Percentiles rank a stretch among this genome's conserved stretches.
Conservation (phyloP, 2,113 vertebrate species). For the Albula goreensis region DNA sequence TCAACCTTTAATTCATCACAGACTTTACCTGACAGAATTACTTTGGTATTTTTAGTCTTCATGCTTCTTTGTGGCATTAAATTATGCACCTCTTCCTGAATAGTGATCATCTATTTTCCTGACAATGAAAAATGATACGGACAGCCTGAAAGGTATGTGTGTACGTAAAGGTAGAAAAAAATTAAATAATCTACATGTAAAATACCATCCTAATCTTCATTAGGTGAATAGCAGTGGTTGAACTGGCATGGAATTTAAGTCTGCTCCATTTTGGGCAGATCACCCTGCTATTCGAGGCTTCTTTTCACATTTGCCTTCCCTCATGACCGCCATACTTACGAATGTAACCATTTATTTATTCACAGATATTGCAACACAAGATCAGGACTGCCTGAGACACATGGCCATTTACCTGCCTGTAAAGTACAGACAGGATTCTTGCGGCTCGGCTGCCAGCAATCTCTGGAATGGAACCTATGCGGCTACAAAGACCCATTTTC, state of each 20-base stretch:
- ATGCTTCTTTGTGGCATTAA: constrained; percentile 52
- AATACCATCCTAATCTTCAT: not conserved
- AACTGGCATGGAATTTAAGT: not conserved
- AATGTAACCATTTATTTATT: not conserved
- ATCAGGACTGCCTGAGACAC: not conserved
- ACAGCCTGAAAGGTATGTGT: constrained; percentile 13
- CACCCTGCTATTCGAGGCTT: not conserved
- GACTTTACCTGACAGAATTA: constrained; percentile 62
- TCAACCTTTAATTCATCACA: constrained; percentile 64
- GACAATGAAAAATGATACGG: constrained; percentile 43
- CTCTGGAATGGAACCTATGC: constrained; percentile 48
- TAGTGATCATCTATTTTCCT: constrained; percentile 50
- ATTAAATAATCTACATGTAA: not conserved
- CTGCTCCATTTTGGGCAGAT: not conserved
- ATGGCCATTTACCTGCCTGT: no score
- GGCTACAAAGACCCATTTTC: constrained; percentile 43
- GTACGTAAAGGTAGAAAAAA: constrained; percentile 3
- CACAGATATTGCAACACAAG: not conserved
- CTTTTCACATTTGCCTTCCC: not conserved
- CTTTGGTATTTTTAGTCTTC: constrained; percentile 67
- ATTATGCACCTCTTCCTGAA: constrained; percentile 64
- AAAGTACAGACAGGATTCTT: not conserved
- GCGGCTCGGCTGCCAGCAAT: not conserved
- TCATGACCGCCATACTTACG: not conserved
- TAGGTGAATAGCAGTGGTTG: not conserved